Evolutionary conservation across 2,888 invertebrate species (phyloP).

Genomic region (Pelosia muscerda): DNA sequence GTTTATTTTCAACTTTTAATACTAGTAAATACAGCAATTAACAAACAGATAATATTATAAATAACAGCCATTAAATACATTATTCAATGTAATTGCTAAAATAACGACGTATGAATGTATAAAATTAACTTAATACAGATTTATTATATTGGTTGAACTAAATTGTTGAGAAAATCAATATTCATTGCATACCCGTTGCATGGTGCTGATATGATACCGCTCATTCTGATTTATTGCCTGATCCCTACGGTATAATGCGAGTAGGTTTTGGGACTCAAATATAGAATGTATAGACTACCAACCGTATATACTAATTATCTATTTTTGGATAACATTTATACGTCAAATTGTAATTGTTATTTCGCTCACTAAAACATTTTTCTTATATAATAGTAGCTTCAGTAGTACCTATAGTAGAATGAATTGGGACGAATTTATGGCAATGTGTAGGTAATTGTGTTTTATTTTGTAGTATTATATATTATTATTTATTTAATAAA

Average conservation of each 20-base stretch:
- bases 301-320: slow-evolving; percentile 32
- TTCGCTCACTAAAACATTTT: no score
- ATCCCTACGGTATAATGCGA: slow-evolving; percentile 55
- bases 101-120: slow-evolving; percentile 16
- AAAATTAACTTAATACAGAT: slow-evolving; percentile 55
- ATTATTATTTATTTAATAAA: no score
- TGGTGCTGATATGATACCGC: slow-evolving; percentile 67
- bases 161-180: slow-evolving; percentile 76
- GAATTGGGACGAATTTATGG: no score
- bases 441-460: no score
- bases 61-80: slow-evolving; percentile 7
- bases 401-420: no score
- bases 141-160: slow-evolving; percentile 61
- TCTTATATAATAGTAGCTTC: no score
- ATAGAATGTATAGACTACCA: slow-evolving; percentile 17
- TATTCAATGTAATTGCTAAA: slow-evolving; percentile 8
- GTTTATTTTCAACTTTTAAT: no score
- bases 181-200: slow-evolving; percentile 72
- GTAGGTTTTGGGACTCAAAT: slow-evolving; percentile 47
- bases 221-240: slow-evolving; percentile 74
- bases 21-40: neutral
- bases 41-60: neutral
- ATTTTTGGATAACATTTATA: no score
- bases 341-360: no score
- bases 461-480: no score